phyloP scores from a whole-genome alignment of 1,140 invertebrate species.

The Drosophila paulistorum region DNA sequence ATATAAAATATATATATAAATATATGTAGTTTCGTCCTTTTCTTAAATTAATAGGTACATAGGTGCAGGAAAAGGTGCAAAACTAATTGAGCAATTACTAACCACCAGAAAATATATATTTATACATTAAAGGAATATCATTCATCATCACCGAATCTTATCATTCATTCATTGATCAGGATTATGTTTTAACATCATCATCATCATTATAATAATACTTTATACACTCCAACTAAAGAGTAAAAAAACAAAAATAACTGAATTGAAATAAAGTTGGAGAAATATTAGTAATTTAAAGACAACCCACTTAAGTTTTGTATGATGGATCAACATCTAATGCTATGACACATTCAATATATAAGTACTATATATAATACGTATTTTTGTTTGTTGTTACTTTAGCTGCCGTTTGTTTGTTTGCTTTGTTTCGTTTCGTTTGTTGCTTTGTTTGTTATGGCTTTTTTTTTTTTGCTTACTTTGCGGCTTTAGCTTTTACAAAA shows the following conservation, averaged over 20 bases:
- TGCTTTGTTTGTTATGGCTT: conserved; percentile 54
- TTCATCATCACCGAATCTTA: conserved; percentile 28
- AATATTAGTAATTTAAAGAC: conserved; percentile 16
- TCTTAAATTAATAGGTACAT: conserved; percentile 75
- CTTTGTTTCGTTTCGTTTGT: background rate
- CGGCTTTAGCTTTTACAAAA: conserved; percentile 17
- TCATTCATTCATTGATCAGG: conserved; percentile 4
- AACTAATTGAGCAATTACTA: conserved; percentile 74
- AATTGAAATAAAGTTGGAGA: conserved; percentile 26
- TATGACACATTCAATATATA: conserved; percentile 55
- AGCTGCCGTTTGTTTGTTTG: conserved; percentile 14
- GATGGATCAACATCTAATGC: conserved; percentile 34
- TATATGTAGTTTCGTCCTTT: conserved; percentile 41
- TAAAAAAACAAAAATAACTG: conserved; percentile 20
- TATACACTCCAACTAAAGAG: conserved; percentile 40
- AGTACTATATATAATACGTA: conserved; percentile 49
- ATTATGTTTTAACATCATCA: background rate
- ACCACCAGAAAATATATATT: conserved; percentile 51
- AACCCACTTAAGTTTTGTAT: conserved; percentile 26
- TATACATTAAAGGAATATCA: conserved; percentile 40
- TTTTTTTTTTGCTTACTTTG: conserved; percentile 26
- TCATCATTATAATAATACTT: conserved; percentile 38
- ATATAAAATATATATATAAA: conserved; percentile 4
- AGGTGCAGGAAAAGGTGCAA: conserved; percentile 56
- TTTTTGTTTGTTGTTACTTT: conserved; percentile 32